phyloP scores from a whole-genome alignment of 2,797 vertebrate genomes.

The Australoheros facetus region DNA sequence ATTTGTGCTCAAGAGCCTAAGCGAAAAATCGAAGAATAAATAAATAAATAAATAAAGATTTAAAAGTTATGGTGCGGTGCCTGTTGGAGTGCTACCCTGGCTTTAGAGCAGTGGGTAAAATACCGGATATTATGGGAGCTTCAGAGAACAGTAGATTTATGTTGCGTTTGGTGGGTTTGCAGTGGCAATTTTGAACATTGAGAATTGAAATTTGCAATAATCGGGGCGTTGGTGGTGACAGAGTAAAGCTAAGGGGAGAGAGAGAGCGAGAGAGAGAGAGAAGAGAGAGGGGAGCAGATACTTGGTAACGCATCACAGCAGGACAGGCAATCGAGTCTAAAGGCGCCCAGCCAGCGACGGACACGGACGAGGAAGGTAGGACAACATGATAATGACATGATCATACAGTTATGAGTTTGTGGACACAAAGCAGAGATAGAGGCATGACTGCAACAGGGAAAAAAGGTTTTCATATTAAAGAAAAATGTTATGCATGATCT shows the following conservation, averaged over 20 bases:
- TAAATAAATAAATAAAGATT: background rate
- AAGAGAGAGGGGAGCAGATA: conserved; percentile 50
- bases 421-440: background rate
- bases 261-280: background rate
- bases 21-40: background rate
- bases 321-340: conserved; percentile 75
- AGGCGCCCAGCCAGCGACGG: conserved; percentile 76
- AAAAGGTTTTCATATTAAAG: background rate
- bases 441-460: conserved; percentile 14
- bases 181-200: conserved; percentile 15
- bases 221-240: conserved; percentile 48
- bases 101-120: background rate
- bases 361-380: conserved; percentile 83
- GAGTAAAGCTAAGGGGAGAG: conserved; percentile 38
- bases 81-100: conserved; percentile 13
- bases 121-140: conserved; percentile 1
- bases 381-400: conserved; percentile 40
- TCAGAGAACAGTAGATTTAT: background rate
- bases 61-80: background rate
- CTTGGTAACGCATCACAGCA: conserved; percentile 75
- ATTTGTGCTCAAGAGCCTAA: background rate
- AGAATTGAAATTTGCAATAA: conserved; percentile 40
- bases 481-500: background rate
- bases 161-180: background rate
- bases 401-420: conserved; percentile 18